Conservation (phyloP, 2,113 vertebrate genomes). For the Ochotona curzoniae region DNA sequence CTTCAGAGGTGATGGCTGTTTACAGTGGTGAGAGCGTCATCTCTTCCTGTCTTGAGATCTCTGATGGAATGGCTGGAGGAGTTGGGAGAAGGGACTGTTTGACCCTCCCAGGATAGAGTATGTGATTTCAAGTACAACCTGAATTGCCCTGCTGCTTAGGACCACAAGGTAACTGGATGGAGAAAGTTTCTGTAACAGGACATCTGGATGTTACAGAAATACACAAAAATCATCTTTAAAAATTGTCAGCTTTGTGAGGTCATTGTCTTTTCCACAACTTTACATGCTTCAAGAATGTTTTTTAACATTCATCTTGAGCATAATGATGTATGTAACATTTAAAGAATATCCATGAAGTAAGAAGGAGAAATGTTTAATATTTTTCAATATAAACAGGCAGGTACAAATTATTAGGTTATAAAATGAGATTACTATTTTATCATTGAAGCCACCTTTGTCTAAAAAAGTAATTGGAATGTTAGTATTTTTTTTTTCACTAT, state of each 20-base stretch:
- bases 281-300: neutral
- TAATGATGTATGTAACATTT: neutral
- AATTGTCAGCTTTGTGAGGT: neutral
- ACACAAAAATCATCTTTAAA: slow-evolving; percentile 5
- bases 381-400: neutral
- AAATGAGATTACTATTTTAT: neutral
- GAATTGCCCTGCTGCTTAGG: neutral
- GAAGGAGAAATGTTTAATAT: slow-evolving; percentile 22
- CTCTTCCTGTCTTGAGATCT: neutral
- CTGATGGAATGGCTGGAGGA: neutral
- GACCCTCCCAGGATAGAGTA: neutral
- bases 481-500: neutral
- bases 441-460: neutral
- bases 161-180: neutral
- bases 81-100: neutral
- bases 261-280: neutral
- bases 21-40: neutral
- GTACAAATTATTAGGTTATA: neutral
- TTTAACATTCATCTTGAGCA: neutral
- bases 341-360: slow-evolving; percentile 15
- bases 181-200: neutral
- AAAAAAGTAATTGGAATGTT: neutral
- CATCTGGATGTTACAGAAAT: neutral
- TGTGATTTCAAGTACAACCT: neutral
- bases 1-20: neutral